Percentiles rank a stretch among this genome's conserved stretches.
These are phyloP conservation scores for Mimas tiliae DNA, from an alignment of 2,888 invertebrate species.

Conservation along the genomic window DNA sequence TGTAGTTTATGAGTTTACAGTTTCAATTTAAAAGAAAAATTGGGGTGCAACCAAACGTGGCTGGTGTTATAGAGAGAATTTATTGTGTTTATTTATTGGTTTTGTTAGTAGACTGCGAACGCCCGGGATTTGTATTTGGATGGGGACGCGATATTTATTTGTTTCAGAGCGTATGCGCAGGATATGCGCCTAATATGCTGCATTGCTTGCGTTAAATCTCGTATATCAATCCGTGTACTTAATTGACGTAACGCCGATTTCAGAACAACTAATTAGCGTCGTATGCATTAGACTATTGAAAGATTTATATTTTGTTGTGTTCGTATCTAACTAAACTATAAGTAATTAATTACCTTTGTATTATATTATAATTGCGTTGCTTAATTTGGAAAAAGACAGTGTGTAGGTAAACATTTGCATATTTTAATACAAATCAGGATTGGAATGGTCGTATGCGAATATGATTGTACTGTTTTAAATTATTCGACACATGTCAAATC, in stretches of 20 bases:
- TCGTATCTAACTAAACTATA: background rate
- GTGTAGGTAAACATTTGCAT: too few species aligned
- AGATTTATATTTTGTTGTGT: conserved; percentile 32
- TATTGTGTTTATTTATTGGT: conserved; percentile 78
- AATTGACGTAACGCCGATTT: conserved; percentile 64
- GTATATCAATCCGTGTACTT: conserved; percentile 71
- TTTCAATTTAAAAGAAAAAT: conserved; percentile 30
- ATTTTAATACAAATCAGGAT: too few species aligned
- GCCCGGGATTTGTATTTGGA: conserved; percentile 67
- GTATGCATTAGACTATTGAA: conserved; percentile 52
- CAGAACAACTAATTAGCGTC: conserved; percentile 52
- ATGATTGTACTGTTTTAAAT: too few species aligned
- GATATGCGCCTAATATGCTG: conserved; percentile 70
- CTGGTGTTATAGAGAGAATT: conserved; percentile 74
- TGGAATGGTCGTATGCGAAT: too few species aligned
- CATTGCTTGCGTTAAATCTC: conserved; percentile 60
- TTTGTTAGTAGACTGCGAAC: conserved; percentile 70
- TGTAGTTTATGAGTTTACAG: conserved; percentile 19
- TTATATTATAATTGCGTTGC: too few species aligned
- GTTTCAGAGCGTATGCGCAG: conserved; percentile 68
- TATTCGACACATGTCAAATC: too few species aligned
- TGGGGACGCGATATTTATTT: conserved; percentile 74
- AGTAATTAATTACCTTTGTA: too few species aligned
- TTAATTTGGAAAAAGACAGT: too few species aligned
- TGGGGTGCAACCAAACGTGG: conserved; percentile 46